These are phyloP conservation scores for Linepithema humile DNA, from an alignment of 1,140 invertebrate species.

Conservation along the genomic window DNA sequence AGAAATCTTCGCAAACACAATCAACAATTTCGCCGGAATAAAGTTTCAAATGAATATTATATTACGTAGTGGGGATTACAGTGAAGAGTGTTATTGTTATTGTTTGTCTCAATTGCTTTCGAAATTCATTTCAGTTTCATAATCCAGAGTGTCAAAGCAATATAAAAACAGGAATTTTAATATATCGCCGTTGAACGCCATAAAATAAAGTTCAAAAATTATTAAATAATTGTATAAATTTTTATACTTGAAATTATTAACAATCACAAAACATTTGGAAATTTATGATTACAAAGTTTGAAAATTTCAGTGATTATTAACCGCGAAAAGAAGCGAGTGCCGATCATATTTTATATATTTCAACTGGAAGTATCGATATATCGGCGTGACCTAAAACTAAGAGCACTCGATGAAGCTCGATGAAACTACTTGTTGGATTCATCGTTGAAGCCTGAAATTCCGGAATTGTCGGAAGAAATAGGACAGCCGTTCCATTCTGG, in stretches of 20 bases:
- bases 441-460: not conserved
- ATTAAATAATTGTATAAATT: no score
- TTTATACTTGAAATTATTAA: no score
- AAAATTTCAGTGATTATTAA: no score
- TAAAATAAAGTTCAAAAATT: no score
- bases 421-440: slow-evolving; percentile 51
- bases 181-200: no score
- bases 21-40: not conserved
- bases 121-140: no score
- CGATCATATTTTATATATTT: not conserved
- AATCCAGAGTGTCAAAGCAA: no score
- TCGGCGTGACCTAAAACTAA: slow-evolving; percentile 35
- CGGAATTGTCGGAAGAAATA: slow-evolving; percentile 42
- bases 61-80: not conserved
- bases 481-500: slow-evolving; percentile 47
- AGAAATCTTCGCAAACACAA: not conserved
- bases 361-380: not conserved
- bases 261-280: no score
- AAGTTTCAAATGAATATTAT: not conserved
- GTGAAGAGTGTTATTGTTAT: not conserved
- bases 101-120: no score
- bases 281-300: no score
- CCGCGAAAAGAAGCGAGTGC: no score
- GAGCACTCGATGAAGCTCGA: slow-evolving; percentile 5
- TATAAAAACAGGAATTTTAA: no score